Evolutionary conservation across 2,113 vertebrate genomes (phyloP).

Genomic region (Lates calcarifer): DNA sequence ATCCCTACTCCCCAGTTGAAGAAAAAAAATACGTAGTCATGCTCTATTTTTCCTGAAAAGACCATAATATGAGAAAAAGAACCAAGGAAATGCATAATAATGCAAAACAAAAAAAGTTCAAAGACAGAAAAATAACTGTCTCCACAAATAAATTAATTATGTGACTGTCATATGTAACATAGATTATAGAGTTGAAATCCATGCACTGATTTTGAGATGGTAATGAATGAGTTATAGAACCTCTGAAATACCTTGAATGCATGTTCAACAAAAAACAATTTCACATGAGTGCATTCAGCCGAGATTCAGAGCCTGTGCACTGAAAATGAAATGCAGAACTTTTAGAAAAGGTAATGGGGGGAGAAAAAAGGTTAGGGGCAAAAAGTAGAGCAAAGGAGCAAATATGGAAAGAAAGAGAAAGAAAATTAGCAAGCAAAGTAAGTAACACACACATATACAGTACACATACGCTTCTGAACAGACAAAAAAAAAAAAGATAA

Average conservation of each 20-base stretch:
- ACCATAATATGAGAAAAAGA: slow-evolving; percentile 60
- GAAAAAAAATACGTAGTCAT: slow-evolving; percentile 71
- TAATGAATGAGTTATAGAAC: slow-evolving; percentile 63
- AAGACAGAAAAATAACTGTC: slow-evolving; percentile 54
- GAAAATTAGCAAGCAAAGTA: slow-evolving; percentile 29
- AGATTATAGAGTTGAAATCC: slow-evolving; percentile 58
- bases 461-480: slow-evolving; percentile 18
- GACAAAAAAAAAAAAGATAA: slow-evolving; percentile 53
- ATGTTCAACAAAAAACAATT: slow-evolving; percentile 56
- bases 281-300: slow-evolving; percentile 49
- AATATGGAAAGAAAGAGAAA: slow-evolving; percentile 17
- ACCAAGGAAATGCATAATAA: slow-evolving; percentile 64
- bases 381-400: slow-evolving; percentile 33
- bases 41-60: slow-evolving; percentile 80
- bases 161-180: slow-evolving; percentile 41
- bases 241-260: slow-evolving; percentile 51
- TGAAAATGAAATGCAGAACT: slow-evolving; percentile 37
- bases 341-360: not conserved
- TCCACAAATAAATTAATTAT: slow-evolving; percentile 60
- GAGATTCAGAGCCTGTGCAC: slow-evolving; percentile 43
- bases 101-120: slow-evolving; percentile 69
- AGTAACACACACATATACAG: slow-evolving; percentile 3
- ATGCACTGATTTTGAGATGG: slow-evolving; percentile 44
- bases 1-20: slow-evolving; percentile 53
- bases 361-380: slow-evolving; percentile 22